Conservation (phyloP, 1,140 invertebrate species). For the Ephestia elutella region DNA sequence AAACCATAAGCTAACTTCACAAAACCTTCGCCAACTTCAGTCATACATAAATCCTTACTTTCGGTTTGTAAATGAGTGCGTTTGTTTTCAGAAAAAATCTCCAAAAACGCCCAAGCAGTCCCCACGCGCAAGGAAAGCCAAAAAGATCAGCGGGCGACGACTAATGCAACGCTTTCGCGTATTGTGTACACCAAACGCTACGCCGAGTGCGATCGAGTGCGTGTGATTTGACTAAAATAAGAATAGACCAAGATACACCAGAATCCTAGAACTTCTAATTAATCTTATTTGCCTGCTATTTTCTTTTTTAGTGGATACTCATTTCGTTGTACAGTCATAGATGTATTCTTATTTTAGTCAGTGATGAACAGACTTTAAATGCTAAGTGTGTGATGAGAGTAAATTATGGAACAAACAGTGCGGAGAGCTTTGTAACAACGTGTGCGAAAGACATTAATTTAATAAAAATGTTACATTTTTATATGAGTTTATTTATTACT, state of each 20-base stretch:
- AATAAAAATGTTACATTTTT: slow-evolving; percentile 69
- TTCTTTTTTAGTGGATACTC: neutral
- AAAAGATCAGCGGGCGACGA: slow-evolving; percentile 81
- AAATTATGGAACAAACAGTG: slow-evolving; percentile 70
- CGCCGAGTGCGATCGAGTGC: slow-evolving; percentile 23
- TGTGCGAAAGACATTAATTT: slow-evolving; percentile 61
- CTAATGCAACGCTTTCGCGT: slow-evolving; percentile 36
- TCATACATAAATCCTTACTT: too few species aligned
- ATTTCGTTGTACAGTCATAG: neutral
- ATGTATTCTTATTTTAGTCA: slow-evolving; percentile 56
- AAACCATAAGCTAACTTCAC: too few species aligned
- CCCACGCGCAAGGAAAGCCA: slow-evolving; percentile 82
- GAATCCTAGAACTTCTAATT: neutral
- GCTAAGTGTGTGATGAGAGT: slow-evolving; percentile 60
- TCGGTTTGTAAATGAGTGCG: too few species aligned
- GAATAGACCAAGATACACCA: slow-evolving; percentile 28
- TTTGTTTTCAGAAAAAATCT: slow-evolving; percentile 76
- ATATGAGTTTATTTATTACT: slow-evolving; percentile 2
- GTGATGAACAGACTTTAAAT: slow-evolving; percentile 55
- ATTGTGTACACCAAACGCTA: slow-evolving; percentile 28
- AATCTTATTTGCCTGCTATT: neutral
- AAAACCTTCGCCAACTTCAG: too few species aligned
- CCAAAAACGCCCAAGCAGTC: slow-evolving; percentile 77
- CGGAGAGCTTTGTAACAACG: slow-evolving; percentile 61
- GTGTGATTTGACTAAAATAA: slow-evolving; percentile 45